These are phyloP conservation scores for Cinclus cinclus DNA, from an alignment of 2,113 vertebrate genomes.

Conservation along the genomic window DNA sequence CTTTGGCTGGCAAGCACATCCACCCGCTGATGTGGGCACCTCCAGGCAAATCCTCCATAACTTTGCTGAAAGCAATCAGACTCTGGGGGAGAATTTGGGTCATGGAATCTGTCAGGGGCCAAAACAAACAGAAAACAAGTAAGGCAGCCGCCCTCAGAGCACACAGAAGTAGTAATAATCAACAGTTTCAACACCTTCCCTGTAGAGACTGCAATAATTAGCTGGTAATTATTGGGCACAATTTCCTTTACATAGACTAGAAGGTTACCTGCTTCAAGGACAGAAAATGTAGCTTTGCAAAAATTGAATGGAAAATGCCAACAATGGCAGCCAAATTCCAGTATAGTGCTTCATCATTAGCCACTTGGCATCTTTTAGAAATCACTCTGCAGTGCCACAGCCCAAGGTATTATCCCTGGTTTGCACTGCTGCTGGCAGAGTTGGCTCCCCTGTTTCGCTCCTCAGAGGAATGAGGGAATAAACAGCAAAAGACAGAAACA, in stretches of 20 bases:
- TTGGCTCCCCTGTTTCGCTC: not conserved
- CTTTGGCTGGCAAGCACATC: not conserved
- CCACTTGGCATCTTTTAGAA: not conserved
- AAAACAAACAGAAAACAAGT: conserved; percentile 24
- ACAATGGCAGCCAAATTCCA: not conserved
- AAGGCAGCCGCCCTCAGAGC: not conserved
- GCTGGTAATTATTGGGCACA: not conserved
- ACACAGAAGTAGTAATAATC: not conserved
- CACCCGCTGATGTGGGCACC: not conserved
- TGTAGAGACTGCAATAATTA: conserved; percentile 23
- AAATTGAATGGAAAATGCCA: not conserved
- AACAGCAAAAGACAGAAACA: not conserved
- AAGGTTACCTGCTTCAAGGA: conserved; percentile 15
- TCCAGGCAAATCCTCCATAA: not conserved
- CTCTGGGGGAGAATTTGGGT: not conserved
- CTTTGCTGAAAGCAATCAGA: not conserved
- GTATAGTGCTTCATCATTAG: not conserved
- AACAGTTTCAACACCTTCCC: conserved; percentile 32
- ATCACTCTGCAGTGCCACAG: not conserved
- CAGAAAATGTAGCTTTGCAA: not conserved
- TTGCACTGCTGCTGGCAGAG: not conserved
- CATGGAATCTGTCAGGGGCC: conserved; percentile 5
- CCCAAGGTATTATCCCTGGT: not conserved
- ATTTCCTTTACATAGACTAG: not conserved
- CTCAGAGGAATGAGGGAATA: not conserved